Evolutionary conservation across 1,140 invertebrate species (phyloP).

Genomic region (Chelonus insularis): DNA sequence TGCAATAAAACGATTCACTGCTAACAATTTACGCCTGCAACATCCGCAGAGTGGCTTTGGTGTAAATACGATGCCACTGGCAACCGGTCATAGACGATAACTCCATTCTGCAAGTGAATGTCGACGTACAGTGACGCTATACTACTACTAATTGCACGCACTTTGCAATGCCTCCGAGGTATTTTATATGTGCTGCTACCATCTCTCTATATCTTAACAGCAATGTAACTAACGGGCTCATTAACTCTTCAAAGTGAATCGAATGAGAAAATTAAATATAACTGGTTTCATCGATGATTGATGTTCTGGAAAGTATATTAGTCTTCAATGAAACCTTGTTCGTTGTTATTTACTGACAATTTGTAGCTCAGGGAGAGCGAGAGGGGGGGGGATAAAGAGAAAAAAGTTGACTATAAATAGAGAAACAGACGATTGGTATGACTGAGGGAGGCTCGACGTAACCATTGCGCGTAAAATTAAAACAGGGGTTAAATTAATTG

Average conservation of each 20-base stretch:
- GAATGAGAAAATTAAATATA: not conserved
- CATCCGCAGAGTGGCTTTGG: slow-evolving; percentile 25
- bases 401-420: not conserved
- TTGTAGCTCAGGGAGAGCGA: not conserved
- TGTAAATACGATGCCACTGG: slow-evolving; percentile 28
- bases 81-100: slow-evolving; percentile 40
- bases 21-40: slow-evolving; percentile 43
- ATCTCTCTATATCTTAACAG: not conserved
- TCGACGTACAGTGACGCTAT: slow-evolving; percentile 13
- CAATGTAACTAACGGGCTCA: not conserved
- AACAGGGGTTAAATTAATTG: slow-evolving; percentile 30
- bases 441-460: not conserved
- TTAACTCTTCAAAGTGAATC: slow-evolving; percentile 1
- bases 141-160: slow-evolving; percentile 16
- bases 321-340: not conserved
- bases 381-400: too few species aligned
- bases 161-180: not conserved
- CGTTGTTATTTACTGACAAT: slow-evolving; percentile 1
- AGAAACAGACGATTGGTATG: not conserved
- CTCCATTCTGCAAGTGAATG: slow-evolving; percentile 35
- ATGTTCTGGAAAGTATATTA: not conserved
- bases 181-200: not conserved
- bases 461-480: slow-evolving; percentile 28
- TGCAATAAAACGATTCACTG: slow-evolving; percentile 42
- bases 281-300: not conserved